Evolutionary conservation across 2,797 vertebrate species (phyloP).

Genomic region (Falco naumanni): DNA sequence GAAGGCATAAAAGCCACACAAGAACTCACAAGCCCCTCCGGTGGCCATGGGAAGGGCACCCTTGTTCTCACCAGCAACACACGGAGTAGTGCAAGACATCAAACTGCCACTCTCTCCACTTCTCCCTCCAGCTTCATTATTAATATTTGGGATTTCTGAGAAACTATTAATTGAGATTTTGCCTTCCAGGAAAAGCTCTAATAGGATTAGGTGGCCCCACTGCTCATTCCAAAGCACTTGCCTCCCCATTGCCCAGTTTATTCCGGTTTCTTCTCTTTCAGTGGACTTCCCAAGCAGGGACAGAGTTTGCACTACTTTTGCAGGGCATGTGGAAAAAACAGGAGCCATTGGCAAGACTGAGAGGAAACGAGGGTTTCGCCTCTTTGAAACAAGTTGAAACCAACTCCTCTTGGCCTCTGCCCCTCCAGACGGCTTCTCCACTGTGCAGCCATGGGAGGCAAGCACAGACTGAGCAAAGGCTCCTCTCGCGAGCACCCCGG

Average conservation of each 20-base stretch:
- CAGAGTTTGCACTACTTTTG: accelerated
- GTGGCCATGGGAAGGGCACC: not conserved
- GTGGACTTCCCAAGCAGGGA: not conserved
- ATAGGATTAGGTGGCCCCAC: not conserved
- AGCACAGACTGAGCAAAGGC: constrained; percentile 39
- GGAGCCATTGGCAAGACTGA: accelerated
- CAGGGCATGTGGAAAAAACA: not conserved
- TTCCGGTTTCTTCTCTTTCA: not conserved
- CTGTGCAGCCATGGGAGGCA: not conserved
- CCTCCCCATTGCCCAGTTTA: not conserved
- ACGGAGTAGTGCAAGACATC: accelerated
- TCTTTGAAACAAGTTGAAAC: constrained; percentile 21
- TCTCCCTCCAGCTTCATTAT: not conserved
- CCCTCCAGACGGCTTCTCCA: not conserved
- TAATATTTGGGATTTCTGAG: not conserved
- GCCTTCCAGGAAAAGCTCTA: not conserved
- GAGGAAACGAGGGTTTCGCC: not conserved
- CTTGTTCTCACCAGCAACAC: accelerated
- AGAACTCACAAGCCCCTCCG: not conserved
- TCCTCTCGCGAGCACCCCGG: not conserved
- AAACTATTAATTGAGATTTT: not conserved
- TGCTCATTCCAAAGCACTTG: not conserved
- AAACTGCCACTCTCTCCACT: not conserved
- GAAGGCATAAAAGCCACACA: not conserved
- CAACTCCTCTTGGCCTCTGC: not conserved